Conservation (phyloP, 30 jellyfish, hydroid and myxozoan genomes). For the Pelagia noctiluca region DNA sequence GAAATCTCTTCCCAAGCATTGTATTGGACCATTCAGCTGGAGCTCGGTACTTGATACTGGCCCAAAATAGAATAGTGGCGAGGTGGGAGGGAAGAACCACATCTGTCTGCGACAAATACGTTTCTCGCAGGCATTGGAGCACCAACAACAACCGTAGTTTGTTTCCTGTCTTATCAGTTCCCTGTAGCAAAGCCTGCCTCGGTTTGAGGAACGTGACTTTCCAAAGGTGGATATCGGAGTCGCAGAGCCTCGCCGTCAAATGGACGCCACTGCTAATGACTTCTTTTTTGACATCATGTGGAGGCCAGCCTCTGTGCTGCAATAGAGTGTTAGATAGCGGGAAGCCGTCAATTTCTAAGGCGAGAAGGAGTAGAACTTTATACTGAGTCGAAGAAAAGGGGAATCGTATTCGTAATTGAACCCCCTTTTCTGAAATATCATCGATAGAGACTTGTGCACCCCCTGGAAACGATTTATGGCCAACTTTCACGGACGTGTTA, state of each 20-base stretch:
- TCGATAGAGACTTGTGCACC: slow-evolving; percentile 61
- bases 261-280: slow-evolving; percentile 81
- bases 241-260: slow-evolving; percentile 61
- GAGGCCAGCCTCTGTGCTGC: slow-evolving; percentile 83
- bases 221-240: slow-evolving; percentile 78
- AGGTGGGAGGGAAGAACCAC: slow-evolving; percentile 79
- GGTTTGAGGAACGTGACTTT: slow-evolving; percentile 79
- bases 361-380: slow-evolving; percentile 66
- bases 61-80: slow-evolving; percentile 89
- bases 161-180: slow-evolving; percentile 72
- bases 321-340: slow-evolving; percentile 52
- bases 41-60: slow-evolving; percentile 64
- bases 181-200: slow-evolving; percentile 69
- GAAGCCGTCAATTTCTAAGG: slow-evolving; percentile 66
- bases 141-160: slow-evolving; percentile 75
- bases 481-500: slow-evolving; percentile 35
- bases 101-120: slow-evolving; percentile 68
- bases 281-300: slow-evolving; percentile 34
- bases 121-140: slow-evolving; percentile 79
- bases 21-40: slow-evolving; percentile 75
- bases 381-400: slow-evolving; percentile 55
- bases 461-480: slow-evolving; percentile 35
- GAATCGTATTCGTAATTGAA: slow-evolving; percentile 51
- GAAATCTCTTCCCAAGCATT: slow-evolving; percentile 78
- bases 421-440: slow-evolving; percentile 49